A percentile compares a stretch with the other conserved stretches of the same genome.
Conservation (phyloP, 2,113 vertebrate species). For the Malaclemys terrapin region DNA sequence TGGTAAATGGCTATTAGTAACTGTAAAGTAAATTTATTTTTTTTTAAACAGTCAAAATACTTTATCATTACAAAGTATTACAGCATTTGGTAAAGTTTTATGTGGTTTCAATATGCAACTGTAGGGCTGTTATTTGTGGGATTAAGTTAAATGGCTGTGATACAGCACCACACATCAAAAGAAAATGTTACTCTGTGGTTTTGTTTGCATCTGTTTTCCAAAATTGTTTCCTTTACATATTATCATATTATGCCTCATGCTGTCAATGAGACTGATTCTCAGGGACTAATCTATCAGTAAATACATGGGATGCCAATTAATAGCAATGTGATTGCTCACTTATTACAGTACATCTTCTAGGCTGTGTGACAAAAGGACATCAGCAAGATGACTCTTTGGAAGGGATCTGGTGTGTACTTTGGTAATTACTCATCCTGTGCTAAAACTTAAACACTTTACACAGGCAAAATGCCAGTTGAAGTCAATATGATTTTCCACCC, state of each 20-base stretch:
- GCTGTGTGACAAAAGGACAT: background rate
- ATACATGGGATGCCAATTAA: background rate
- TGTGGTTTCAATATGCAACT: background rate
- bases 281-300: background rate
- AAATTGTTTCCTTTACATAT: background rate
- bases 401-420: rapidly evolving
- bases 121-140: background rate
- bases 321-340: background rate
- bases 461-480: background rate
- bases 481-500: background rate
- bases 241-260: background rate
- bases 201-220: background rate
- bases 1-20: background rate
- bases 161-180: rapidly evolving
- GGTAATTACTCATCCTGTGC: background rate
- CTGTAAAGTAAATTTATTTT: background rate
- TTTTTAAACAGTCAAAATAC: background rate
- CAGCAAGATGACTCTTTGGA: background rate
- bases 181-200: background rate
- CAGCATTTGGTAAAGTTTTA: background rate
- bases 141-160: background rate
- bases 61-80: background rate
- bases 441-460: background rate
- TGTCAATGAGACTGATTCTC: background rate
- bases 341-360: background rate